Base-by-base conservation (phyloP, 2,888 invertebrate species). In the Cephus rjabovi region DNA sequence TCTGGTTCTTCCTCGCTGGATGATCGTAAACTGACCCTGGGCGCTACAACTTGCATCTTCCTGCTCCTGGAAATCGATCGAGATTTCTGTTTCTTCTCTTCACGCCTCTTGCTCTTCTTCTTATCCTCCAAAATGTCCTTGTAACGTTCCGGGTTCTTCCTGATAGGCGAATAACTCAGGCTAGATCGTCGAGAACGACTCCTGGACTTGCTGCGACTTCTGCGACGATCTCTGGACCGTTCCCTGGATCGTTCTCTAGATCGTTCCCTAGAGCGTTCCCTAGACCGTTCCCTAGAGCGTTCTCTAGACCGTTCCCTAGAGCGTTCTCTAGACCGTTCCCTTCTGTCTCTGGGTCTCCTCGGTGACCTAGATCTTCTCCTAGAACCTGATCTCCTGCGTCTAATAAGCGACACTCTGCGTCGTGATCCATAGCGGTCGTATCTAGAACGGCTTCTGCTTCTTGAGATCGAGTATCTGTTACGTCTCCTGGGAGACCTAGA, bases 151-250 rank as follows among this genome's bases (percentile, higher is more conserved):
- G 95, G 95, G 90, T 95, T 94, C 30, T 94, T 93, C 3, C 94
- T 93, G 0, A 95, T 94, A 0, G 95, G 95, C 0, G 95, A 95
- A 85, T 95, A 95, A 84, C 95, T 95, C 75, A 95, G 90, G 81
- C 93, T 94, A n/a, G 89, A 90, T 78, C 90, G 82, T 75, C 88
- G 83, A 15, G 94, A 94, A 0, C 93, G 92, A 84, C 93, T 93
- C 73, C 92, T 88, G 4, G 86, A 85, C 34, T 83, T 84, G 73
- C 83, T 87, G 4, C 87, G 86, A 37, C 84, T 85, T 35, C 83
- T 87, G 12, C 83, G 83, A 69, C 85, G 86, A 9, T 87, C 86
- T 35, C 86, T 81, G 12, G 88, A 88, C 76, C 84, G 83, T 2
- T 83, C 86, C 56, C 79, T 79, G 33, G 15, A 74, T 23, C 83